Evolutionary conservation across 2,113 vertebrate genomes (phyloP).

Genomic region (Charadrius vociferus): DNA sequence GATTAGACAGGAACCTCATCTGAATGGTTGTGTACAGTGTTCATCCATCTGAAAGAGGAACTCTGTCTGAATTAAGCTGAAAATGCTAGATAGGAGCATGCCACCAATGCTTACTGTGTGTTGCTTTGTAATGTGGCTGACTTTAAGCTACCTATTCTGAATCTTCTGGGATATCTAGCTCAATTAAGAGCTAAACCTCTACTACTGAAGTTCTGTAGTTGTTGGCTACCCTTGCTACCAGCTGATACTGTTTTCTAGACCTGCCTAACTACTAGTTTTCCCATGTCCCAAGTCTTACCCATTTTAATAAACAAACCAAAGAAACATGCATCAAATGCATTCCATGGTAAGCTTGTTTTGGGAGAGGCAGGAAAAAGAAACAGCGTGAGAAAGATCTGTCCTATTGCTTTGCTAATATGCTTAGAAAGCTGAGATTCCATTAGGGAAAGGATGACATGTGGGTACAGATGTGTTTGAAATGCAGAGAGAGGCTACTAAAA

Average conservation of each 20-base stretch:
- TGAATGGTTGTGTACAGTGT: neutral
- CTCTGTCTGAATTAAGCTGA: neutral
- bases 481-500: neutral
- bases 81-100: neutral
- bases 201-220: neutral
- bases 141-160: neutral
- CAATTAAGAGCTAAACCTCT: neutral
- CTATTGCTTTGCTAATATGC: constrained; percentile 39
- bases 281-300: neutral
- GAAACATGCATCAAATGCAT: neutral
- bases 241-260: neutral
- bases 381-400: neutral
- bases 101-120: rapidly evolving
- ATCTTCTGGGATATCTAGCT: neutral
- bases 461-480: constrained; percentile 45
- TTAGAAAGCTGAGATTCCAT: constrained; percentile 26
- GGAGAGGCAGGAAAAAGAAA: constrained; percentile 23
- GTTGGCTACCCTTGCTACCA: neutral
- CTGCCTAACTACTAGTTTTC: neutral
- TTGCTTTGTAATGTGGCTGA: neutral
- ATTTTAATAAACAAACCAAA: neutral
- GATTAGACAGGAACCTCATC: neutral
- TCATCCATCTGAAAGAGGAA: neutral
- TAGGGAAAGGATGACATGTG: neutral
- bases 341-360: neutral